Percentiles rank a stretch among this genome's conserved stretches.
phyloP scores from a whole-genome alignment of 2,797 vertebrate genomes.

The Mus spretus region DNA sequence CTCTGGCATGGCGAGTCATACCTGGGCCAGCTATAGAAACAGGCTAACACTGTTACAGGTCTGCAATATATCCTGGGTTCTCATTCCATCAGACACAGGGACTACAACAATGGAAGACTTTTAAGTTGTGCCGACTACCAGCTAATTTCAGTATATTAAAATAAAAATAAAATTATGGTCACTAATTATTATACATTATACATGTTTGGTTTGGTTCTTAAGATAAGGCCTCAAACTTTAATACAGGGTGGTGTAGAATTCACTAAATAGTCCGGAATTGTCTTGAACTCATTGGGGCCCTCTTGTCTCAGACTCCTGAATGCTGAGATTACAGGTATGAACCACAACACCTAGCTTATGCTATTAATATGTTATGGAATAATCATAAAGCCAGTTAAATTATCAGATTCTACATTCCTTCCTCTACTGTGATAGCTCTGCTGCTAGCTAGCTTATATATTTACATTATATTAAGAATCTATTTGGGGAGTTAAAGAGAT shows the following conservation, averaged over 20 bases:
- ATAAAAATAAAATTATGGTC: background rate
- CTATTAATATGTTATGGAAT: background rate
- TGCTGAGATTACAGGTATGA: background rate
- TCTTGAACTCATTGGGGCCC: background rate
- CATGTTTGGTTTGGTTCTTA: background rate
- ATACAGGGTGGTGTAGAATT: too few relatives aligned
- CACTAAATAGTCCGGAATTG: too few relatives aligned
- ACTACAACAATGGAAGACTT: background rate
- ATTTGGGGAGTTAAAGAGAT: background rate
- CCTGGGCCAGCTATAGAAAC: background rate
- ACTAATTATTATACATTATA: background rate
- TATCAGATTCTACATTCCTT: background rate
- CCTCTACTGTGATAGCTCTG: background rate
- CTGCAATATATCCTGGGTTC: background rate
- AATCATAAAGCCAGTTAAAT: background rate
- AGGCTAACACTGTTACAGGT: background rate
- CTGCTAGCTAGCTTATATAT: background rate
- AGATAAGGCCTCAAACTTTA: background rate
- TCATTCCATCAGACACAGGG: background rate
- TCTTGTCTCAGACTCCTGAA: background rate
- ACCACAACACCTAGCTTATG: background rate
- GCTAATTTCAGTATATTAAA: background rate
- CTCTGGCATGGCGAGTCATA: background rate
- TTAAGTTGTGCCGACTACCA: background rate
- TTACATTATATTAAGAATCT: conserved; percentile 35